These are phyloP conservation scores for Chitala chitala DNA, from an alignment of 2,113 vertebrate genomes.

Conservation along the genomic window DNA sequence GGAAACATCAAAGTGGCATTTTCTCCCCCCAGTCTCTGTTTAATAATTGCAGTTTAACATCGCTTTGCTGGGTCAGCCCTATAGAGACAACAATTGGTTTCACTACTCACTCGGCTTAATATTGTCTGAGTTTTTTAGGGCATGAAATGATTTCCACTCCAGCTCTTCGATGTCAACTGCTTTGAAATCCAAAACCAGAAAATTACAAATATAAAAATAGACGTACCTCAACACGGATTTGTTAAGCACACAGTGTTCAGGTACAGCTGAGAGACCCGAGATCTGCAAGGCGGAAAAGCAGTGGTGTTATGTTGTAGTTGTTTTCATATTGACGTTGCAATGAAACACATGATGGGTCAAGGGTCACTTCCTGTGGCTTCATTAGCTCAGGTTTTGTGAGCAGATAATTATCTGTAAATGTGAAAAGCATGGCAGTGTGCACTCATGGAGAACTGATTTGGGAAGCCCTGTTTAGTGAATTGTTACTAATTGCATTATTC, in stretches of 20 bases:
- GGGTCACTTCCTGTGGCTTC: too few relatives aligned
- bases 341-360: background rate
- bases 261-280: background rate
- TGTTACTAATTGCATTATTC: too few relatives aligned
- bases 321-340: background rate
- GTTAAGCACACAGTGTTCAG: background rate
- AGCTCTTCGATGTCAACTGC: background rate
- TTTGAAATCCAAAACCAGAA: conserved; percentile 17
- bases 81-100: conserved; percentile 16
- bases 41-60: conserved; percentile 14
- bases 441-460: too few relatives aligned
- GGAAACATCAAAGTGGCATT: conserved; percentile 15
- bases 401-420: too few relatives aligned
- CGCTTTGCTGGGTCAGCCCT: conserved; percentile 2
- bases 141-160: conserved; percentile 10
- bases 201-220: background rate
- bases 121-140: background rate
- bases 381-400: too few relatives aligned
- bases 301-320: background rate
- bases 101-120: background rate
- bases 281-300: background rate
- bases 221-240: background rate
- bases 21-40: background rate
- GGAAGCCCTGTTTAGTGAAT: too few relatives aligned
- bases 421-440: too few relatives aligned